Evolutionary conservation across 2,888 invertebrate genomes (phyloP).

Genomic region (Noctua janthina): DNA sequence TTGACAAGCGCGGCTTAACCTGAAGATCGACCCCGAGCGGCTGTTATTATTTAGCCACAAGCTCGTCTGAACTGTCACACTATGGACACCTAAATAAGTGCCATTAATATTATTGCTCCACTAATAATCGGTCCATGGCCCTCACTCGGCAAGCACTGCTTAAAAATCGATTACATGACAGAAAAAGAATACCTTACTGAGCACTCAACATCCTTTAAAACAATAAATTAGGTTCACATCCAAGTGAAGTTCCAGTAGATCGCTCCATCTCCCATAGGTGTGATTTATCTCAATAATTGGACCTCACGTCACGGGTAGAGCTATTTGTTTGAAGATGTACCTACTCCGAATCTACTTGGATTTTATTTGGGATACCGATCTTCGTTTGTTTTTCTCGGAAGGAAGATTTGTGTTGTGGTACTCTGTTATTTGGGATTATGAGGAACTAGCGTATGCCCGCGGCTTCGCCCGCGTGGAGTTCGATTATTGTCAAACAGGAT

Average conservation of each 20-base stretch:
- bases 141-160: background rate
- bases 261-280: constrained; percentile 65
- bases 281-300: constrained; percentile 73
- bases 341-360: constrained; percentile 27
- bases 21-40: no score
- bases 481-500: no score
- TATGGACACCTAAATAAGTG: no score
- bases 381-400: constrained; percentile 26
- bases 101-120: no score
- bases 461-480: no score
- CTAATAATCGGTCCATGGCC: no score
- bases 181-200: background rate
- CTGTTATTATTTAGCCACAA: no score
- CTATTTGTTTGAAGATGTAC: constrained; percentile 62
- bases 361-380: constrained; percentile 27
- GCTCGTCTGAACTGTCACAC: no score
- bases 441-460: no score
- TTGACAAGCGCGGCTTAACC: background rate
- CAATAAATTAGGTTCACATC: constrained; percentile 52
- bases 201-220: constrained; percentile 15
- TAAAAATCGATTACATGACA: background rate
- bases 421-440: background rate
- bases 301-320: constrained; percentile 52
- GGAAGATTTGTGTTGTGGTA: background rate
- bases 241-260: constrained; percentile 52